Evolutionary conservation across 2,113 vertebrate species (phyloP).

Genomic region (Sebastes fasciatus): DNA sequence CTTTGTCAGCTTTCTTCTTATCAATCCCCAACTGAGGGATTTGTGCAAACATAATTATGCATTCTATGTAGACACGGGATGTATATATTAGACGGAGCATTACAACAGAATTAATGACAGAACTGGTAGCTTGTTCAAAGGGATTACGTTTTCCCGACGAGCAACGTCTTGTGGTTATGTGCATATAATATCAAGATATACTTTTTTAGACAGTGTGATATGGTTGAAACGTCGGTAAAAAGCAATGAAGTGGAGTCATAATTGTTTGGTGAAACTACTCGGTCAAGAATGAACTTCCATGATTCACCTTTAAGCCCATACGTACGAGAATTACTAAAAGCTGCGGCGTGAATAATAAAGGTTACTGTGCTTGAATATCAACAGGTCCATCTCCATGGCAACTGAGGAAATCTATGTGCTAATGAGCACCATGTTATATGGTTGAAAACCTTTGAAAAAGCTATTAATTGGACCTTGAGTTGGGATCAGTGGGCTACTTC

Average conservation of each 20-base stretch:
- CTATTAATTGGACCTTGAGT: background rate
- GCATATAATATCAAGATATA: background rate
- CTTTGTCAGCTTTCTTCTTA: slow-evolving; percentile 57
- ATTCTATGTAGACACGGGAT: slow-evolving; percentile 2
- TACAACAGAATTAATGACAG: too few species aligned
- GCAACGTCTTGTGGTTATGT: background rate
- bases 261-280: background rate
- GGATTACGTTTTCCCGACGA: background rate
- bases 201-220: background rate
- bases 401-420: background rate
- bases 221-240: background rate
- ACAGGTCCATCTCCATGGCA: background rate
- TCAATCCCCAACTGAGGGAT: slow-evolving; percentile 19
- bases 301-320: background rate
- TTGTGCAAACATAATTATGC: slow-evolving; percentile 28
- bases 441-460: background rate
- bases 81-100: background rate
- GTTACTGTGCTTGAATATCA: background rate
- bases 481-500: too few species aligned
- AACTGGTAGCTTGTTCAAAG: background rate
- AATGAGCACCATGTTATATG: background rate
- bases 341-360: background rate
- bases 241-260: background rate
- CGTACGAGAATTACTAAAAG: background rate
- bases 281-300: background rate